phyloP scores from a whole-genome alignment of 2,113 vertebrate genomes.

The Cyrtonyx montezumae region DNA sequence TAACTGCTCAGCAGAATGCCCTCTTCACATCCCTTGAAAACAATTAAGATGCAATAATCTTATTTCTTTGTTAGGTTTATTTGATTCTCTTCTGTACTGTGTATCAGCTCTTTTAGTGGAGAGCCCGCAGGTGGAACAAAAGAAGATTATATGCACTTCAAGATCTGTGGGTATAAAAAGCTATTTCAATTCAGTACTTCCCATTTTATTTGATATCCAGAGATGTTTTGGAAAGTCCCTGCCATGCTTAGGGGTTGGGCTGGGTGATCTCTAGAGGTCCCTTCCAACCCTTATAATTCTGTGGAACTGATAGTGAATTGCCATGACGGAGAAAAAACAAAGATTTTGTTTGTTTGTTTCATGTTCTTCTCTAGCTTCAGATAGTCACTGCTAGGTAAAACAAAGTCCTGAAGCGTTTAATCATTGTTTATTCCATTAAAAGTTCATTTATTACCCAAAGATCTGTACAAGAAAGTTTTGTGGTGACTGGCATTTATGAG shows the following conservation, averaged over 20 bases:
- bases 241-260: neutral
- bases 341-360: neutral
- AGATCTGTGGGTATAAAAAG: neutral
- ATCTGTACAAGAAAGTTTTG: neutral
- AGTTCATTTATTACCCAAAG: neutral
- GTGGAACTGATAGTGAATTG: neutral
- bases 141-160: neutral
- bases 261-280: no score
- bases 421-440: neutral
- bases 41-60: neutral
- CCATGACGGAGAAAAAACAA: neutral
- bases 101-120: neutral
- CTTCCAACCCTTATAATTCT: no score
- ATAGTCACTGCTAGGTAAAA: neutral
- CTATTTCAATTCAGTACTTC: neutral
- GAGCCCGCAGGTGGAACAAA: neutral
- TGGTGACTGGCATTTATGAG: neutral
- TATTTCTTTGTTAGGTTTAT: neutral
- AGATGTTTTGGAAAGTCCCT: neutral
- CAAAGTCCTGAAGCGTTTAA: neutral
- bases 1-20: neutral
- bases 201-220: neutral
- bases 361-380: neutral
- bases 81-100: neutral
- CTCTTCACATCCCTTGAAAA: neutral